Evolutionary conservation across 2,113 vertebrate genomes (phyloP).

Genomic region (Mirounga angustirostris): DNA sequence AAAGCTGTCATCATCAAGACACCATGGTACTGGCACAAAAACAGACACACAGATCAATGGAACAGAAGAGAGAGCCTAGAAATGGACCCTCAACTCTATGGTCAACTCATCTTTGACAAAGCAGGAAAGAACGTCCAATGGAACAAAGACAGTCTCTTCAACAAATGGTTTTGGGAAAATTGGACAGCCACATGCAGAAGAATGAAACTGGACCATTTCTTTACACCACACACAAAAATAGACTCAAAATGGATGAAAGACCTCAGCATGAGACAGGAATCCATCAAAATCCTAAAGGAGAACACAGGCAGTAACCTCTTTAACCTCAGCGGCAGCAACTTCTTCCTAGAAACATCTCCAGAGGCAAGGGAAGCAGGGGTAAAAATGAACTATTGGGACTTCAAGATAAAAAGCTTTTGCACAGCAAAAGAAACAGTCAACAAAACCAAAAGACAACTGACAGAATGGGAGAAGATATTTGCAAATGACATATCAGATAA

Average conservation of each 20-base stretch:
- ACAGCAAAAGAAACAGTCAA: too few species aligned
- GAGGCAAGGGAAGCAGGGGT: not conserved
- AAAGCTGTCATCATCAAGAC: not conserved
- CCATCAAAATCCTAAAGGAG: not conserved
- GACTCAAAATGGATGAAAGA: not conserved
- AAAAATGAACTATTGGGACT: not conserved
- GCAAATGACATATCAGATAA: too few species aligned
- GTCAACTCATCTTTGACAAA: not conserved
- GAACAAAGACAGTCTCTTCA: not conserved
- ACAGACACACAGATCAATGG: not conserved
- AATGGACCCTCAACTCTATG: not conserved
- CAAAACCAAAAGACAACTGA: too few species aligned
- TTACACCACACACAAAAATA: not conserved
- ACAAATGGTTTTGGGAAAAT: not conserved
- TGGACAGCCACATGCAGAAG: not conserved
- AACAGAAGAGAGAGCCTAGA: not conserved
- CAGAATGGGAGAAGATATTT: too few species aligned
- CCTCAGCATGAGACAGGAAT: not conserved
- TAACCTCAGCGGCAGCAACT: too few species aligned
- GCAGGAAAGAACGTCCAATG: not conserved
- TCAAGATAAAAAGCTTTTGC: too few species aligned
- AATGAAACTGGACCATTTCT: not conserved
- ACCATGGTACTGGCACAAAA: not conserved
- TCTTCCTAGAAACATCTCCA: too few species aligned
- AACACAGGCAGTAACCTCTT: not conserved